A percentile compares a stretch with the other conserved stretches of the same genome.
Evolutionary conservation across 2,888 invertebrate species (phyloP).

Genomic region (Romanomermis culicivorax): DNA sequence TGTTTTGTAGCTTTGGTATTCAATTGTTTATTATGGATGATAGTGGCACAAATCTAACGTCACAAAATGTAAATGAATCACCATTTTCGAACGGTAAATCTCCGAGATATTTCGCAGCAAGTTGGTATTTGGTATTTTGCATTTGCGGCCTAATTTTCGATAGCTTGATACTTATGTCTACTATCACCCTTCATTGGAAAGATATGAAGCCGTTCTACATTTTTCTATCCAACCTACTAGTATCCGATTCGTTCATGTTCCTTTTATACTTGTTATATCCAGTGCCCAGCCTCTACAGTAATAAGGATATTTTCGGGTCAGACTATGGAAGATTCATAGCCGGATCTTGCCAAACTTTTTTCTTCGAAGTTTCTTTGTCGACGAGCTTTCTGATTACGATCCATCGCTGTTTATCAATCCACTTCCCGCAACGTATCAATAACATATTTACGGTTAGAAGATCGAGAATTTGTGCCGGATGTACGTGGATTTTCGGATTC

Average conservation of each 20-base stretch:
- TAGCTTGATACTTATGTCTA: background rate
- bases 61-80: too few relatives aligned
- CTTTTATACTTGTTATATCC: background rate
- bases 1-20: too few relatives aligned
- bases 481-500: background rate
- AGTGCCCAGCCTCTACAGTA: background rate
- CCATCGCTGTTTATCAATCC: background rate
- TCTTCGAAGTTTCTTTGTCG: background rate
- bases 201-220: background rate
- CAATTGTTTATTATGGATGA: too few relatives aligned
- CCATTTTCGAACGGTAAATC: too few relatives aligned
- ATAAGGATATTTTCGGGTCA: background rate
- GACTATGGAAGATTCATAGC: background rate
- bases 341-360: background rate
- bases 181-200: background rate
- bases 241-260: background rate
- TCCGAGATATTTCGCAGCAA: too few relatives aligned
- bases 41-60: too few relatives aligned
- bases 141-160: background rate
- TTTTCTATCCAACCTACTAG: background rate
- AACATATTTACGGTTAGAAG: background rate
- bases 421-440: background rate
- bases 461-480: background rate
- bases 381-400: background rate
- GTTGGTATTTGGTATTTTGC: background rate